Base-by-base conservation (phyloP, 1,140 invertebrate species). In the Anthonomus grandis region DNA sequence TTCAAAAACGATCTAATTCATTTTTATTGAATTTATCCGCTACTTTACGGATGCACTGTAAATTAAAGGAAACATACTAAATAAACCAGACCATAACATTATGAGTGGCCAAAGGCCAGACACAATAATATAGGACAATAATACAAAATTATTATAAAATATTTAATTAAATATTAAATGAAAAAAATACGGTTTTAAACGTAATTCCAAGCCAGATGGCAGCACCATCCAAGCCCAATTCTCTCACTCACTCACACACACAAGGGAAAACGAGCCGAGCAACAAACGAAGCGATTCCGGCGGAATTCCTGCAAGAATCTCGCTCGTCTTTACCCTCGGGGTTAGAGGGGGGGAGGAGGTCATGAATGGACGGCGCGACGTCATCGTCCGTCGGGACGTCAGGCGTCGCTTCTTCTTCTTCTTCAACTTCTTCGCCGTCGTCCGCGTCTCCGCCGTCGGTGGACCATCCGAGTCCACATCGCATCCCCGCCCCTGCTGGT, bases 261-360 rank as follows among this genome's bases (percentile, higher is more conserved):
- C n/a, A n/a, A n/a, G n/a, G n/a, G 47, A 50, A 9, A 13, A 17
- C 9, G 8, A 19, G 38, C 17, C 17, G 10, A 13, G 13, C 24
- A 19, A 31, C 24, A 24, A 41, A 22, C 17, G 31, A 10, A 9
- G 39, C 46, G 46, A 57, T 48, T 57, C 46, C 54, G 34, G 45
- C 54, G 54, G 45, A 48, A 57, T 48, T 57, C 54, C 41, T 48
- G 34, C 44, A 36, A 46, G 42, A 45, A 45, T 45, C 51, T 48
- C 38, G 54, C 44, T 57, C 54, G 48, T 57, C 45, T 57, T 49
- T 48, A 57, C 44, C 54, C 54, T 57, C 42, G 18, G 54, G n/a
- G n/a, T n/a, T n/a, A n/a, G n/a, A n/a, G n/a, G n/a, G n/a, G n/a
- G n/a, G n/a, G n/a, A n/a, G n/a, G n/a, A n/a, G n/a, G 54, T 46